These are phyloP conservation scores for Seladonia tumulorum DNA, from an alignment of 2,888 invertebrate species.

Conservation along the genomic window DNA sequence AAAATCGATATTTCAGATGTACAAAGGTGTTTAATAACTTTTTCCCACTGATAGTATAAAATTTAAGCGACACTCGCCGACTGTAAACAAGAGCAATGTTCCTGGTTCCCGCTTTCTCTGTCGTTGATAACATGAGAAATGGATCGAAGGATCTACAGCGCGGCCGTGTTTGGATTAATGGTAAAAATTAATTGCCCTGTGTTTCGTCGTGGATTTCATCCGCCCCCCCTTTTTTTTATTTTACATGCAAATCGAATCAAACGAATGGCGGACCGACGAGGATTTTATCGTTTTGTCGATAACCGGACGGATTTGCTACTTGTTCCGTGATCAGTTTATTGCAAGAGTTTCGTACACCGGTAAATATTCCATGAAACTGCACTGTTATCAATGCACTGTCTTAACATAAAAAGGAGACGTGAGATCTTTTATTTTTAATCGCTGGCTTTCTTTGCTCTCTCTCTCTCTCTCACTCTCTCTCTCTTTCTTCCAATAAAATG, in stretches of 20 bases:
- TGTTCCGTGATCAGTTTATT: constrained; percentile 19
- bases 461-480: too few relatives aligned
- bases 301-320: background rate
- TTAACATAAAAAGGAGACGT: background rate
- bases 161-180: constrained; percentile 1
- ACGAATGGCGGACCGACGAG: background rate
- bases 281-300: constrained; percentile 27
- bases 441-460: too few relatives aligned
- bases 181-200: constrained; percentile 6
- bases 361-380: background rate
- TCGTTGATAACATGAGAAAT: background rate
- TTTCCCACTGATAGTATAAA: background rate
- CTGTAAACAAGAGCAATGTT: background rate
- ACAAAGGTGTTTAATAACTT: background rate
- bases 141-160: background rate
- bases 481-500: background rate
- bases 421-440: background rate
- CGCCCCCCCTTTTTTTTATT: background rate
- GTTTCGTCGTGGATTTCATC: background rate
- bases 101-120: background rate
- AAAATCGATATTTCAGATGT: background rate
- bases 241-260: background rate
- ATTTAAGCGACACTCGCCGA: background rate
- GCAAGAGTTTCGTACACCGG: background rate
- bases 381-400: background rate